Conservation (phyloP, 2,888 invertebrate genomes). For the Microctonus brassicae region DNA sequence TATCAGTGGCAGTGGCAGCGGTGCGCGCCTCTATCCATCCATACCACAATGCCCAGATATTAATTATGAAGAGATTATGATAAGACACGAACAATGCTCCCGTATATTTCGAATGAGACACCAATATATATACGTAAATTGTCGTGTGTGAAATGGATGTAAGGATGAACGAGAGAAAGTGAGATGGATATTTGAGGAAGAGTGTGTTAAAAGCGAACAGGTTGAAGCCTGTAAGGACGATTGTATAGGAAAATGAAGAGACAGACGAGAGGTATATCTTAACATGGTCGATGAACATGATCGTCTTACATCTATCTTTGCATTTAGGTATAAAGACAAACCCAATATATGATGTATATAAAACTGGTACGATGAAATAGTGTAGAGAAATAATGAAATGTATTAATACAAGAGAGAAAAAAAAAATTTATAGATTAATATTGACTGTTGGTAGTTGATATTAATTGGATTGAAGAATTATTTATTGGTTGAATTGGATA, state of each 20-base stretch:
- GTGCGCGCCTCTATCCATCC: conserved; percentile 68
- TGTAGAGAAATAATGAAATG: too few relatives aligned
- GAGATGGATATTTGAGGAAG: conserved; percentile 6
- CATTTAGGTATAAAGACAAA: conserved; percentile 16
- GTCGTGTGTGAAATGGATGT: not conserved
- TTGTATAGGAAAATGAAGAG: conserved; percentile 26
- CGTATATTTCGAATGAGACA: conserved; percentile 57
- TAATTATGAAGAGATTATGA: conserved; percentile 70
- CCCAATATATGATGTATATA: not conserved
- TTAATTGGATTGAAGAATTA: too few relatives aligned
- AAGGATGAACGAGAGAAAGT: not conserved
- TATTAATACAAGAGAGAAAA: too few relatives aligned
- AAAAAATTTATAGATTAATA: too few relatives aligned
- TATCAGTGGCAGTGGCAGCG: conserved; percentile 67
- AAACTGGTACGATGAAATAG: not conserved
- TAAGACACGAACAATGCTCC: conserved; percentile 69
- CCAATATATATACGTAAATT: not conserved
- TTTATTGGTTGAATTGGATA: too few relatives aligned
- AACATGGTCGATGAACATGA: conserved; percentile 25
- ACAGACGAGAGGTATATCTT: conserved; percentile 1
- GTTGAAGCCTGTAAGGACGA: not conserved
- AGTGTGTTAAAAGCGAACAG: conserved; percentile 28
- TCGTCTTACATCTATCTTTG: conserved; percentile 30
- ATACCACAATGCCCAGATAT: conserved; percentile 70
- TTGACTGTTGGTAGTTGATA: too few relatives aligned